Base-by-base conservation (phyloP, 2,888 invertebrate species). In the Oxystoma pomonae region DNA sequence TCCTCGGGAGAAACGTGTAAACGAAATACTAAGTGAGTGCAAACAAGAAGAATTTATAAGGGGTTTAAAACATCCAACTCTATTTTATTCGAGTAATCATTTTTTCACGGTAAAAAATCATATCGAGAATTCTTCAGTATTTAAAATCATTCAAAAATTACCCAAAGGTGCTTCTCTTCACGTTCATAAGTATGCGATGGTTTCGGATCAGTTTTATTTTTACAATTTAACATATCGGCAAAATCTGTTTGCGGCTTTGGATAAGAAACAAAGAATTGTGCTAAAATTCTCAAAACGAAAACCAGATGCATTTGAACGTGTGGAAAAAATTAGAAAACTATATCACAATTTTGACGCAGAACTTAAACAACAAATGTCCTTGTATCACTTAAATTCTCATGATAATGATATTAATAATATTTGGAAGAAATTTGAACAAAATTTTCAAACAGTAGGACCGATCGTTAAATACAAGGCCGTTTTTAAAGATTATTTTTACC, bases 91-190 rank as follows among this genome's bases (percentile, higher is more conserved):
- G 0, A 84, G 88, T 0, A 81, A 82, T 19, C 89, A 90, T 73
- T 88, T 88, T 71, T 87, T 92, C 73, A 76, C 81, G 1, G 85
- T 86, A 5, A 84, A 85, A 71, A 73, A 82, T 1, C 75, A 80
- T 21, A 87, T 92, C 55, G 80, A 83, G 2, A 69, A 81, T 0
- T 90, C 90, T 0, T 81, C 84, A 65, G 86, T 91, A 0, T 91
- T 86, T 72, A 77, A 84, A 68, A 81, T 90, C 5, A 84, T 92
- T 12, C 80, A 83, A 64, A 77, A 79, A 35, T 84, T 92, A 84
- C 92, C 92, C 0, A 92, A 92, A 78, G 92, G 90, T 1, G 89
- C 84, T 82, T 83, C n/a, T 75, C 57, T 91, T 18, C 91, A 91
- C 75, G 81, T 85, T 0, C 91, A 91, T 72, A 87, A 89, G 67